Percentiles rank a stretch among this genome's conserved stretches.
Evolutionary conservation across 2,797 vertebrate genomes (phyloP).

Genomic region (Labeo calbasu): DNA sequence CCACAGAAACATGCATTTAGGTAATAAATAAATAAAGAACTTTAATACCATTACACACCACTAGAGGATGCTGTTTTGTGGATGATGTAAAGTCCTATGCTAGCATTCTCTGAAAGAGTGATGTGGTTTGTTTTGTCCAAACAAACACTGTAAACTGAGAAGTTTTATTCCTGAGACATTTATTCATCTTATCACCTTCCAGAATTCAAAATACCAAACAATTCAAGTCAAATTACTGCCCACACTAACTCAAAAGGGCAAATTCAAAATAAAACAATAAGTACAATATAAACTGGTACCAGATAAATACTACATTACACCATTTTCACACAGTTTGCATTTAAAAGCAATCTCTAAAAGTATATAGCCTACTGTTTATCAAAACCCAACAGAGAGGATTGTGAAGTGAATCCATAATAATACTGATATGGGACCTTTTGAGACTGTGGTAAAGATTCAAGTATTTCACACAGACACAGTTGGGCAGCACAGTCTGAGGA

Average conservation of each 20-base stretch:
- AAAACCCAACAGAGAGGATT: neutral
- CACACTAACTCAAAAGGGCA: neutral
- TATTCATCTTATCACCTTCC: conserved; percentile 70
- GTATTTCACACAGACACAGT: neutral
- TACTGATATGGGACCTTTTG: neutral
- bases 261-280: neutral
- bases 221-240: conserved; percentile 44
- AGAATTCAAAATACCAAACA: conserved; percentile 59
- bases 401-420: neutral
- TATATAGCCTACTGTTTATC: neutral
- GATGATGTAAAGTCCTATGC: neutral
- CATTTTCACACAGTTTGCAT: conserved; percentile 18
- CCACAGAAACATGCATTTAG: neutral
- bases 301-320: neutral
- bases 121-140: neutral
- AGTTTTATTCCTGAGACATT: conserved; percentile 74
- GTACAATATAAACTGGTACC: neutral
- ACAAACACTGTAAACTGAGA: conserved; percentile 6
- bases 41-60: neutral
- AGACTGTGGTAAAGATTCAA: neutral
- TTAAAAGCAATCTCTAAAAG: conserved; percentile 2
- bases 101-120: neutral
- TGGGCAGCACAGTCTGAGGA: neutral
- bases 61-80: conserved; percentile 24
- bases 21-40: neutral